Evolutionary conservation across 2,113 vertebrate genomes (phyloP), one percentile per base, ranked within the genome.

Genomic region (Corythoichthys haematopterus): DNA sequence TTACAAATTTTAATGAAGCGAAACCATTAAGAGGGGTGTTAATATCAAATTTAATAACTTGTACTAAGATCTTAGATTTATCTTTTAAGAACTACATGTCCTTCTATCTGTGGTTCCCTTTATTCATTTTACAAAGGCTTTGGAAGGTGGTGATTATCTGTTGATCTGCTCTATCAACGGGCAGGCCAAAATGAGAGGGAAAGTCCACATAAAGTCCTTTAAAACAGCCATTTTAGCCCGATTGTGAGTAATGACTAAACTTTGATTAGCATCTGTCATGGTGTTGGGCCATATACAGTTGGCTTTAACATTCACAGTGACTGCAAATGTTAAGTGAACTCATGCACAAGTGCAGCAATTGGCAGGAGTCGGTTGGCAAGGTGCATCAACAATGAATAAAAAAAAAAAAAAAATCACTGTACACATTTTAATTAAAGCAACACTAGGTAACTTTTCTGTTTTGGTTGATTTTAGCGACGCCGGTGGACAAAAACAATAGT

Each of bases 291-390:
- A 35, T 11, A 20, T 52, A 20, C 20, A 53, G 28, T 6, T 4
- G 53, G 28, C 28, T 56, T 35, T 13, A 35, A 33, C 33, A 15
- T 57, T 43, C 9, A 36, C 33, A 13, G 33, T 36, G 53, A 56
- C 28, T 57, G 55, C 28, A 36, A 57, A 57, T 36, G 12, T 36
- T 12, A 15, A 35, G 12, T 57, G 33, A 15, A 36, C 35, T 57
- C 55, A 57, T 57, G 55, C 55, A 57, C 55, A 6, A 57, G 33
- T 57, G 55, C 55, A 57, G 13, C 55, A 57, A 6, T 33, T 36
- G 12, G 20, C 52, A 12, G 52, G 52, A 55, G 52, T 55, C 52
- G 14, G 55, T 4, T 36, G 4, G 35, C 55, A 57, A 14, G 55
- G 55, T 57, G 55, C 55, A 57, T 57, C 55, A 57, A 36, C 14